Percentiles rank a stretch among this genome's conserved stretches.
Evolutionary conservation across 2,888 invertebrate species (phyloP).

Genomic region (Sepiola atlantica): DNA sequence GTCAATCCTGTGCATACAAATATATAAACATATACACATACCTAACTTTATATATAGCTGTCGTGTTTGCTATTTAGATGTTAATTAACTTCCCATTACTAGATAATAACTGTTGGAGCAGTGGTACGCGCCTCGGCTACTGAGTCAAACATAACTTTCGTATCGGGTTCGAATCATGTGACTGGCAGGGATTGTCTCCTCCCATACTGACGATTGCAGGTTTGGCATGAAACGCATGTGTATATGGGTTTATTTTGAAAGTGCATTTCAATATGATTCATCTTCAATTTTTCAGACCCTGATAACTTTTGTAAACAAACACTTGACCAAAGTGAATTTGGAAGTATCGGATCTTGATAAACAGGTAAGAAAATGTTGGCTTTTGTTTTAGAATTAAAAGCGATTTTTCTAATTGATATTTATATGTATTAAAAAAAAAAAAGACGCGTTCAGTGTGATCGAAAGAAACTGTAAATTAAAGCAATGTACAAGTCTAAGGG

Average conservation of each 20-base stretch:
- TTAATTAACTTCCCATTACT: no score
- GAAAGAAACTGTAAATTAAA: background rate
- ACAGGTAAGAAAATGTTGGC: constrained; percentile 77
- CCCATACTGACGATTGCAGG: no score
- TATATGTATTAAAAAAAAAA: background rate
- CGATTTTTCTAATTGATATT: background rate
- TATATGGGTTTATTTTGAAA: background rate
- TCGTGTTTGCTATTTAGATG: no score
- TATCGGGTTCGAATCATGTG: no score
- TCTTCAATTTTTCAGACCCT: constrained; percentile 81
- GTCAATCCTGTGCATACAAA: no score
- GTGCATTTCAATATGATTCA: constrained; percentile 47
- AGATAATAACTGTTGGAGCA: no score
- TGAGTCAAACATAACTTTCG: no score
- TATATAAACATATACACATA: no score
- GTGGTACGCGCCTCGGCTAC: no score
- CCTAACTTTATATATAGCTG: no score
- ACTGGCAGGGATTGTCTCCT: no score
- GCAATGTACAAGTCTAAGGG: background rate
- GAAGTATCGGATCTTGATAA: constrained; percentile 89
- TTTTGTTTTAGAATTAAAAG: background rate
- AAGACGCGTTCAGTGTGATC: background rate
- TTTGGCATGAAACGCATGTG: no score
- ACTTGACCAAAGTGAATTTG: constrained; percentile 95
- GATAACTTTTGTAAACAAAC: constrained; percentile 98